Conservation (phyloP, 2,113 vertebrate genomes). For the Grammomys dolichurus region DNA sequence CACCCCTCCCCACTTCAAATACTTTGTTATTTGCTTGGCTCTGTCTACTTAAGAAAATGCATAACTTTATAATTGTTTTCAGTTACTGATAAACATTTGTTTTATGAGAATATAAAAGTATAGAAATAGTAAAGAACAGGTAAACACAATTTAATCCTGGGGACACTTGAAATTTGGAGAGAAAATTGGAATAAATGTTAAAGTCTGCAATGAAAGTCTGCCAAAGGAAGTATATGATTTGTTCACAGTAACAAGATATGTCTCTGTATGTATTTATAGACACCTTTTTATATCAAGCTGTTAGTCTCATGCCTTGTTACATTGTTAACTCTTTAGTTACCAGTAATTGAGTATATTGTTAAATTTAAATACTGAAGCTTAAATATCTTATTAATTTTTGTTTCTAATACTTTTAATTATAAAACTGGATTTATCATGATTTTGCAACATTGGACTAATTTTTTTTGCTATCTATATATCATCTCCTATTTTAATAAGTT, state of each 20-base stretch:
- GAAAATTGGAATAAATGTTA: neutral
- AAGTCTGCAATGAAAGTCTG: neutral
- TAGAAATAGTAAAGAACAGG: conserved; percentile 22
- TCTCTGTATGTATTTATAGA: neutral
- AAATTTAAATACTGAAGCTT: conserved; percentile 30
- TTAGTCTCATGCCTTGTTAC: neutral
- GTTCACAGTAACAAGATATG: neutral
- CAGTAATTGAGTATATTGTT: conserved; percentile 29
- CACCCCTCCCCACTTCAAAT: neutral
- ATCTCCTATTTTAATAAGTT: conserved; percentile 39
- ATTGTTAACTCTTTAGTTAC: neutral
- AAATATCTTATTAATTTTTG: conserved; percentile 25
- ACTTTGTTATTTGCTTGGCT: neutral
- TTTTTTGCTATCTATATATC: neutral
- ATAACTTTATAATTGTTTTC: neutral
- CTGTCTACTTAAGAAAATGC: neutral
- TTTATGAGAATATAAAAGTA: neutral
- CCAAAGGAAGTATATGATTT: neutral
- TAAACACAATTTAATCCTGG: neutral
- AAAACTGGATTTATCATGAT: neutral
- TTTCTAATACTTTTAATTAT: neutral
- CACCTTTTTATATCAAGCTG: neutral
- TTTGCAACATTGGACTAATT: conserved; percentile 10
- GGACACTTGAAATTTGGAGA: neutral
- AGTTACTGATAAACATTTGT: conserved; percentile 42